Base-by-base conservation (phyloP, 2,888 invertebrate species). In the Timandra comae region DNA sequence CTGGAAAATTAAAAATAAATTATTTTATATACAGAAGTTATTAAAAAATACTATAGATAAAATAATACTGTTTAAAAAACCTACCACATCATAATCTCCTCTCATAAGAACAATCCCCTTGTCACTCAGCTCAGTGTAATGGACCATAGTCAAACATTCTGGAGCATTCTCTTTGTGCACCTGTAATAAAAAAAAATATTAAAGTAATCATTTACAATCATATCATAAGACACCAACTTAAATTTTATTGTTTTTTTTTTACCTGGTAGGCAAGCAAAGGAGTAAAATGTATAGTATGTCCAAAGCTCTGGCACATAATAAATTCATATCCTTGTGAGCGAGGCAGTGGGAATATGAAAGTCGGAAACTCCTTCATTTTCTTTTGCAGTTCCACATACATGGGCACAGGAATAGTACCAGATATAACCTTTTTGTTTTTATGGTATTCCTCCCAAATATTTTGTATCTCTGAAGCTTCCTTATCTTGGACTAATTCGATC, bases 101-200 rank as follows among this genome's bases (percentile, higher is more conserved):
- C 91, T 88, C 94, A 96, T 94, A 21, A 96, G 77, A 7, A 96
- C 88, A 24, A 96, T 82, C 3, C 90, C 91, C 64, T 94, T 94
- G 25, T 87, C 86, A 4, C 88, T 82, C 2, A 94, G 82, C 62
- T 96, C 96, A 0, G 90, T 89, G 55, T 93, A 96, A 69, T 95
- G 93, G 1, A 90, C 88, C 58, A 96, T 84, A 1, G 92, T 93
- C 12, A 96, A 81, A 63, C 95, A 95, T 68, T 95, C 95, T 0
- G 96, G 95, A 0, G 96, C 93, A 76, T 95, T 95, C 72, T 95
- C 96, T 58, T 93, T 92, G 58, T 95, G 94, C 1, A 93, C 89
- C 89, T 91, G 57, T 2, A 46, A 24, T 11, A 10, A 4, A 1
- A 11, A 11, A 4, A 6, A 24, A 10, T 24, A 24, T 8, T 10